Evolutionary conservation across 2,113 vertebrate genomes (phyloP).

Genomic region (Xenotilapia leptura): DNA sequence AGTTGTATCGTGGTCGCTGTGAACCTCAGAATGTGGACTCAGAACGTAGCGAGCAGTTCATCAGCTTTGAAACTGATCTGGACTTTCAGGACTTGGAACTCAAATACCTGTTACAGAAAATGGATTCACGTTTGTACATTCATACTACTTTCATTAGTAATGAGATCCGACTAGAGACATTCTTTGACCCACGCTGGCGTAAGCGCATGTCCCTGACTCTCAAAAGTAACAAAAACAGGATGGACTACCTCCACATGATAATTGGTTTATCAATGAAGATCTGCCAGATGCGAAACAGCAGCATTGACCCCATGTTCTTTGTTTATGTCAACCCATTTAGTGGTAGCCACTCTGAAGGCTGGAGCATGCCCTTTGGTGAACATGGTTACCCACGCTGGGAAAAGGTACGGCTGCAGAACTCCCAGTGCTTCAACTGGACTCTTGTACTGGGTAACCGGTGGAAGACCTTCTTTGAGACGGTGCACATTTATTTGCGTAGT

Average conservation of each 20-base stretch:
- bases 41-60: conserved; percentile 97
- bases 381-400: conserved; percentile 97
- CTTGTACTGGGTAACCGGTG: conserved; percentile 93
- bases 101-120: conserved; percentile 98
- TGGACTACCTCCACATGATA: conserved; percentile 99
- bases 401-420: conserved; percentile 90
- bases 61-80: conserved; percentile 98
- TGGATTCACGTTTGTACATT: conserved; percentile 96
- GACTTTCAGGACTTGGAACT: conserved; percentile 99
- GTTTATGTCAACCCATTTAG: conserved; percentile 98
- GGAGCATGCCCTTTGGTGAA: conserved; percentile 98
- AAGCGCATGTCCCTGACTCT: conserved; percentile 99
- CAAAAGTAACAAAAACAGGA: conserved; percentile 98
- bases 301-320: conserved; percentile 97
- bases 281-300: conserved; percentile 98
- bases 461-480: conserved; percentile 99
- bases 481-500: conserved; percentile 98
- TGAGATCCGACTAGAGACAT: conserved; percentile 96
- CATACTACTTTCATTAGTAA: conserved; percentile 99
- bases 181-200: conserved; percentile 97
- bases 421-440: conserved; percentile 99
- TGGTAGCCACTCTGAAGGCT: conserved; percentile 96
- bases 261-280: conserved; percentile 98
- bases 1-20: conserved; percentile 94
- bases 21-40: conserved; percentile 99